These are phyloP conservation scores for Drosophila aff. DNA, from an alignment of 1,140 invertebrate species.

Conservation along the genomic window DNA sequence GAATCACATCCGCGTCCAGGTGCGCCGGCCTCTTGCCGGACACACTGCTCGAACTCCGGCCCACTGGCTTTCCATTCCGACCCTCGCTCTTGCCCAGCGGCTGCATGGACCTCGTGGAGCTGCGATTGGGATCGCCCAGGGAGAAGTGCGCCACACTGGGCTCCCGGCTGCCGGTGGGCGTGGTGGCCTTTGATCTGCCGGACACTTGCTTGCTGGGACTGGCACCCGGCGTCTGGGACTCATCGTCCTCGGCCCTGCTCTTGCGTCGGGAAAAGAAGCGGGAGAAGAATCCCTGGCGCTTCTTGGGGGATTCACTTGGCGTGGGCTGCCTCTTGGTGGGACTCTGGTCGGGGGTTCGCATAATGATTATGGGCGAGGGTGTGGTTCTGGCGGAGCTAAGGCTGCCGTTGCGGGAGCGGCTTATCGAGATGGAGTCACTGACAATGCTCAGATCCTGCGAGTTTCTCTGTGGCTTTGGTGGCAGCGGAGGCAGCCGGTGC, in stretches of 20 bases:
- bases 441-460: conserved; percentile 67
- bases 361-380: conserved; percentile 84
- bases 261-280: conserved; percentile 87
- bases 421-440: conserved; percentile 60
- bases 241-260: conserved; percentile 79
- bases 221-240: conserved; percentile 5
- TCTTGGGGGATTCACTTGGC: conserved; percentile 85
- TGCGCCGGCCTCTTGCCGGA: conserved; percentile 86
- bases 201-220: conserved; percentile 25
- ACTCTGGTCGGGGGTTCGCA: conserved; percentile 84
- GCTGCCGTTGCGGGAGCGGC: conserved; percentile 70
- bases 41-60: conserved; percentile 87
- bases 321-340: conserved; percentile 85
- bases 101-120: conserved; percentile 71
- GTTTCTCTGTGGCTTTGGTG: conserved; percentile 69
- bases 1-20: conserved; percentile 86
- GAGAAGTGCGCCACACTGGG: conserved; percentile 72
- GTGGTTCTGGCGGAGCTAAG: conserved; percentile 79
- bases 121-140: conserved; percentile 73
- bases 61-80: conserved; percentile 85
- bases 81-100: conserved; percentile 43
- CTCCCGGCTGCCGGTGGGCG: conserved; percentile 65
- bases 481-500: conserved; percentile 67
- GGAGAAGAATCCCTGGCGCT: conserved; percentile 88
- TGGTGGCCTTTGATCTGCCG: conserved; percentile 47